These are phyloP conservation scores for Zygogramma bicolorata DNA, from an alignment of 2,888 invertebrate species.

Conservation along the genomic window DNA sequence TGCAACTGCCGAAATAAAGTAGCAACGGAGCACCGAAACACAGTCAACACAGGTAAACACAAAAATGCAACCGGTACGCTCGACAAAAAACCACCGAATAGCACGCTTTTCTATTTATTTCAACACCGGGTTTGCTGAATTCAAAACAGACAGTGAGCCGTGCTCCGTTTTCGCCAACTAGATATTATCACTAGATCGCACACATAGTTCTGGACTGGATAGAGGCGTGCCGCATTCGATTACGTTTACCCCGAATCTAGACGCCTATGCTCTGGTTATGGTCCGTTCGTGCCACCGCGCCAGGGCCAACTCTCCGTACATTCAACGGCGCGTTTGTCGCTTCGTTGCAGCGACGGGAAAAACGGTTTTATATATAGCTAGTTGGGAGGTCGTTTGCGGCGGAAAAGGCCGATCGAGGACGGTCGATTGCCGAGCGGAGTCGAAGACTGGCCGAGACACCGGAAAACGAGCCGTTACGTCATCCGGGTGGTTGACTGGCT, in stretches of 20 bases:
- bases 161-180: background rate
- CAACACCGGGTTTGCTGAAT: no score
- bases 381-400: background rate
- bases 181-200: background rate
- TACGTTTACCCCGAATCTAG: background rate
- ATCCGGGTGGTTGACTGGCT: conserved; percentile 1
- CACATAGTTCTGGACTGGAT: background rate
- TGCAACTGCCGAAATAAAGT: background rate
- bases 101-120: no score
- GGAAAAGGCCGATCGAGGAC: background rate
- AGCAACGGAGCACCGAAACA: background rate
- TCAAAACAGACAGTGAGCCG: no score
- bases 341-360: background rate
- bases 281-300: background rate
- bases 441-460: background rate
- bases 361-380: background rate
- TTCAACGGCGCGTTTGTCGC: background rate
- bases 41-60: background rate
- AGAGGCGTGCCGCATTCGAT: background rate
- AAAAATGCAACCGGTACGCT: background rate
- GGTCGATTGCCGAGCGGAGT: background rate
- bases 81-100: background rate
- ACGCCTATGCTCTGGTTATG: background rate
- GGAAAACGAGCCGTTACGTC: background rate
- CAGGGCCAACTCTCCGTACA: background rate